Evolutionary conservation across 2,113 vertebrate genomes (phyloP), one percentile per base, ranked within the genome.

Genomic region (Cephalopterus ornatus): DNA sequence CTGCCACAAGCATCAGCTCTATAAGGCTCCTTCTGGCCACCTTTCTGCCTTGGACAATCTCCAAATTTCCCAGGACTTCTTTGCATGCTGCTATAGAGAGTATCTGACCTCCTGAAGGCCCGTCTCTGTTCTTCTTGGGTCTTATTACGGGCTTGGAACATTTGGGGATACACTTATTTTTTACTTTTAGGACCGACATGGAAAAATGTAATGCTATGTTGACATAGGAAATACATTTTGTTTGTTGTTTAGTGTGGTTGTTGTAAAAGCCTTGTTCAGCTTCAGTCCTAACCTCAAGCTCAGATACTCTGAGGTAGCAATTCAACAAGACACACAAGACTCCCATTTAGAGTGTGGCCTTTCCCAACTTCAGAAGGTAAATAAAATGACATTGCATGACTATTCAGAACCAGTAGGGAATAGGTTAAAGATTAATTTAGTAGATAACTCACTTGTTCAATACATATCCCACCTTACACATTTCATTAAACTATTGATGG

Each of bases 141-240:
- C 52, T 78, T 49, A 33, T 14, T 50, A 15, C 33, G 41, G 12
- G 37, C 3, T 49, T 53, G 7, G 8, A 85, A 42, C 10, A 47
- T 26, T 28, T 46, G 6, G 24, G 9, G 6, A 56, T 32, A 18
- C 1, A 11, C 27, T 75, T 42, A 6, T 44, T 49, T 75, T 66
- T 33, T 22, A 26, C 2, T 79, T 49, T 5, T 32, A 71, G 49
- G 8, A 23, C 32, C 21, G 6, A 27, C 15, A 21, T 1, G 3
- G 11, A 39, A 53, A 62, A 39, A 3, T 2, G 2, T 41, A 49
- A 5, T 17, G 3, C 2, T 28, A 3, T 4, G 2, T 20, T 37
- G 10, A 81, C 9, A 33, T 63, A 33, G 3, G 8, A 88, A 91
- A 56, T 6, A 3, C 1, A 3, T 21, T 6, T 58, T 42, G n/a